Base-by-base conservation (phyloP, 2,797 vertebrate genomes). In the Artibeus lituratus region DNA sequence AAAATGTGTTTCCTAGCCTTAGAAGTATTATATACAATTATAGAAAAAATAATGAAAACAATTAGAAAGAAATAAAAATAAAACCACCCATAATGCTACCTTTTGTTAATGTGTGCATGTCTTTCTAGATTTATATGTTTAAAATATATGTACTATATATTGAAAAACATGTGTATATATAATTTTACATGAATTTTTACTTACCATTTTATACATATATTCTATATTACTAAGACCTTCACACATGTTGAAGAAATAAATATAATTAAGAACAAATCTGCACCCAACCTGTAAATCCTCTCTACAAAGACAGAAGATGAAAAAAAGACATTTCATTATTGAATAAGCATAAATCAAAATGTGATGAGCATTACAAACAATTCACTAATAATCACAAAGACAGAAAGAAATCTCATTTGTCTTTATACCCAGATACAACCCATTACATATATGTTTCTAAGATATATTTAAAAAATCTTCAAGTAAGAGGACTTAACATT, bases 11-110 rank as follows among this genome's bases (percentile, higher is more conserved):
- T 95, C n/a, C 24, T 74, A 86, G 57, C 32, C 15, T 87, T 73
- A 62, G 16, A 88, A 85, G 15, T 80, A 86, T 18, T 69, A 32
- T 5, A 47, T 81, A 16, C 3, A 92, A 57, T 39, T 83, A 53
- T 3, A 91, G 35, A 89, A 92, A 93, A 91, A 92, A 85, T 69
- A 90, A 1, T 74, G 35, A 91, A 94, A 90, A 62, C 22, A 90
- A 78, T 67, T 82, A 49, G 51, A 91, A 86, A 24, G 3, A 32
- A 16, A 94, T 55, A 57, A 84, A 82, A 82, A 84, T 47, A 10
- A 80, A 80, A 47, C 44, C 2, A 57, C 6, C 18, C 22, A 53
- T 82, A 73, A 82, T 44, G 18, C 12, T 11, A 62, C 19, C 51
- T 59, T 88, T 39, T 39, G 15, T 39, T 70, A 92, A 76, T 24